Evolutionary conservation across 2,888 invertebrate genomes (phyloP), one percentile per base, ranked within the genome.

Genomic region (Coelinius sp.): DNA sequence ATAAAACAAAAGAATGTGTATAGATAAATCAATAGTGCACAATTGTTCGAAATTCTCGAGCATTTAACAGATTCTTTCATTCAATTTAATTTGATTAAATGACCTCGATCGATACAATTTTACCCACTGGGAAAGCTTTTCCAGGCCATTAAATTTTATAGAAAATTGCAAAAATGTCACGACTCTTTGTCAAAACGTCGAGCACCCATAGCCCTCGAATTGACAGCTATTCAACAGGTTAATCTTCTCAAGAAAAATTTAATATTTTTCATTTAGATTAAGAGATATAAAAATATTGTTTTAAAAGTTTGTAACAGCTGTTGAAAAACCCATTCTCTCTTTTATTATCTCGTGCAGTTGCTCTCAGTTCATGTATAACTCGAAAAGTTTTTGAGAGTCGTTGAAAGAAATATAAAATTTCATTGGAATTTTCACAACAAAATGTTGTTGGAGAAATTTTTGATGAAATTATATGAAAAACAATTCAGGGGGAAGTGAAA

Each of bases 221-320:
- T 46, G 65, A 66, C 49, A 70, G 52, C 38, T n/a, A 17, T 17
- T 64, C 70, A 70, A 70, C 70, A 70, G 53, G 70, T 70, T 52
- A 52, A 52, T 59, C 20, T 44, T 8, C 1, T 49, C 17, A 6
- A 10, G n/a, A 41, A 41, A 41, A 1, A 41, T 41, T 41, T n/a
- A n/a, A n/a, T n/a, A n/a, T n/a, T n/a, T 41, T 12, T 10, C 41
- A 41, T n/a, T 41, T 12, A 41, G n/a, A 2, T 5, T 41, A 2
- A 41, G 2, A 38, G n/a, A 41, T 41, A 41, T 14, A 20, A 20
- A 49, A 49, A 49, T 49, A 56, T 6, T 20, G 27, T 10, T 27
- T 14, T 7, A 14, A 49, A 49, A 49, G 20, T 27, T 56, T 10
- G 56, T 31, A 17, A 56, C 56, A 56, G 27, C 14, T 56, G 25